Conservation (phyloP, 2,797 vertebrate genomes). For the Poliocrania exsul region DNA sequence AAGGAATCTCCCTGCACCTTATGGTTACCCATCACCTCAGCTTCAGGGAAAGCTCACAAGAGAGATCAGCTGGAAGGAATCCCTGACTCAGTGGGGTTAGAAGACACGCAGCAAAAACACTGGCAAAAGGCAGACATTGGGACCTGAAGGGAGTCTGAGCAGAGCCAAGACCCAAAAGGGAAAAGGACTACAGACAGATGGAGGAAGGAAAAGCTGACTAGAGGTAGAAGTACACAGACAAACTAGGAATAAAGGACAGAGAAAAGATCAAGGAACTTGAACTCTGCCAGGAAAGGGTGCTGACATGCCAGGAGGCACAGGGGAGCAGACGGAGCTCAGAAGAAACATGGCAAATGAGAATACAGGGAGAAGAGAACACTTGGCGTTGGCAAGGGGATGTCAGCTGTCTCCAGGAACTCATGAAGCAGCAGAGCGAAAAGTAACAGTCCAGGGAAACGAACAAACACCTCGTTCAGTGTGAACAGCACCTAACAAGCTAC, state of each 20-base stretch:
- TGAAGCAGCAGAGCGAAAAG: neutral
- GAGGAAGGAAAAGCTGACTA: neutral
- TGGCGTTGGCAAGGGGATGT: neutral
- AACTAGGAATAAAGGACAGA: neutral
- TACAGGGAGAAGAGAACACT: neutral
- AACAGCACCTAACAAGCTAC: neutral
- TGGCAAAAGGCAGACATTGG: neutral
- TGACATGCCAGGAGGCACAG: neutral
- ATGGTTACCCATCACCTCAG: neutral
- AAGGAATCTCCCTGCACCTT: neutral
- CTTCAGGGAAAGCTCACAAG: neutral
- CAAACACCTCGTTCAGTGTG: fast-evolving
- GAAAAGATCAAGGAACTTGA: neutral
- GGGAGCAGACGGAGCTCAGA: neutral
- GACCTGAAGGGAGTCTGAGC: neutral
- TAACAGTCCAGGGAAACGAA: neutral
- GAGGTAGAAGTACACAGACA: neutral
- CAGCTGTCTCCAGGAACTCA: neutral
- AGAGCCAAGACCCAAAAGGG: neutral
- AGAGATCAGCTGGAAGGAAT: neutral
- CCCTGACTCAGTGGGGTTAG: fast-evolving
- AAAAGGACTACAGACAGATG: neutral
- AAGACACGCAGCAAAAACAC: neutral
- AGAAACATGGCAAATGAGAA: neutral
- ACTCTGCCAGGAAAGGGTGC: neutral